Evolutionary conservation across 2,797 vertebrate species (phyloP), one percentile per base, ranked within the genome.

Genomic region (Cygnus olor): DNA sequence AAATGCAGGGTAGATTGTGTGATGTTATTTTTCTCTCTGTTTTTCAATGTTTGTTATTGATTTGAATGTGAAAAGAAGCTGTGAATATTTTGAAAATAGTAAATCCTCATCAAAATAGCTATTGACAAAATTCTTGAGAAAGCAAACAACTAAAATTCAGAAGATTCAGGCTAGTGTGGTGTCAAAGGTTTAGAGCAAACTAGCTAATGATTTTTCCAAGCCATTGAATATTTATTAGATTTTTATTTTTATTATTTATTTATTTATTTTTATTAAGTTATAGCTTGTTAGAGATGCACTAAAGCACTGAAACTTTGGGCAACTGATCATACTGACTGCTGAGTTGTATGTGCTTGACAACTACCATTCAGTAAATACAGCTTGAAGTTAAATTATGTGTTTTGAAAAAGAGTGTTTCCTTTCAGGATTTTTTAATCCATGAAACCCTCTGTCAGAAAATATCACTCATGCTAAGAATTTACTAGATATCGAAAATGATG

Each of bases 21-120:
- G 82, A 74, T 53, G 38, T 11, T 93, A 64, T 80, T 89, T 92
- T 89, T 58, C 63, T 58, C 63, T 69, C 72, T n/a, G 56, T 84
- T 79, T 16, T 93, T 69, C 63, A 27, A 15, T 63, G 73, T 89
- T 81, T 80, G 9, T 64, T 93, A 95, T 94, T 80, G 85, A 94
- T 95, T 93, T 90, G 47, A 76, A 57, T 93, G 92, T 80, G 60
- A 89, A 94, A 92, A 93, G 56, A 79, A 92, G 49, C 40, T 72
- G 70, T 91, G 85, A 89, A 86, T 91, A 92, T 94, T 96, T 91
- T 94, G 80, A 81, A 95, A 93, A 94, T 32, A 88, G 40, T 88
- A 84, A 95, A 79, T 85, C 70, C 47, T 81, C 0, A 0, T 90
- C 27, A 66, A 88, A 95, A 92, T 57, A 88, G 22, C 27, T 86